Conservation (phyloP, 1,140 invertebrate species). For the Palaemon carinicauda region DNA sequence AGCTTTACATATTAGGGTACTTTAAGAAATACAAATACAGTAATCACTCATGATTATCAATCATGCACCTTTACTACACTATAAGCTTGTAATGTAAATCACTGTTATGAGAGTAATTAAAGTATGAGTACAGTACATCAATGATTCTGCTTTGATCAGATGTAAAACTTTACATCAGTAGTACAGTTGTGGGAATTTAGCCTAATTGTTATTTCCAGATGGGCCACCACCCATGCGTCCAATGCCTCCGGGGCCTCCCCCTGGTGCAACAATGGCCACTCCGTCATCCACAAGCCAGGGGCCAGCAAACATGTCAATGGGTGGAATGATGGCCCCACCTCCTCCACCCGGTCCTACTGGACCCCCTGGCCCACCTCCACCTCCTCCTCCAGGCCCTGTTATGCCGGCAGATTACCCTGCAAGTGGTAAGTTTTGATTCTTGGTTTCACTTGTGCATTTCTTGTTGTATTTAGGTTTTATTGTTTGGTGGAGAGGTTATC, state of each 20-base stretch:
- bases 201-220: not conserved
- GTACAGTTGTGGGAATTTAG: too few species aligned
- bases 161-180: too few species aligned
- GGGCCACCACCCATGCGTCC: conserved; percentile 49
- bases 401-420: conserved; percentile 46
- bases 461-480: not conserved
- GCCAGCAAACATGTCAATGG: conserved; percentile 40
- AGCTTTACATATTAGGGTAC: too few species aligned
- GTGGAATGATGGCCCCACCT: conserved; percentile 46
- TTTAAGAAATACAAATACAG: too few species aligned
- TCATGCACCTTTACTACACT: too few species aligned
- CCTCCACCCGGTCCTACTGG: conserved; percentile 30
- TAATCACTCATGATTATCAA: too few species aligned
- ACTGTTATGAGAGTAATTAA: too few species aligned
- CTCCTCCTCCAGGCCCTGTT: conserved; percentile 35
- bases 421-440: conserved; percentile 8
- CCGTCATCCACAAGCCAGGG: conserved; percentile 25
- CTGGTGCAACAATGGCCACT: conserved; percentile 38
- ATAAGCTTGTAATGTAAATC: too few species aligned
- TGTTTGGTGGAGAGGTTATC: not conserved
- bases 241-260: conserved; percentile 45
- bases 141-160: too few species aligned
- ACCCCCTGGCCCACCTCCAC: conserved; percentile 33
- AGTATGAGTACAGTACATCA: too few species aligned
- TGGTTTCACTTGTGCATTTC: not conserved